Base-by-base conservation (phyloP, 2,888 invertebrate species). In the Pseudococcus jackbeardsleyi region DNA sequence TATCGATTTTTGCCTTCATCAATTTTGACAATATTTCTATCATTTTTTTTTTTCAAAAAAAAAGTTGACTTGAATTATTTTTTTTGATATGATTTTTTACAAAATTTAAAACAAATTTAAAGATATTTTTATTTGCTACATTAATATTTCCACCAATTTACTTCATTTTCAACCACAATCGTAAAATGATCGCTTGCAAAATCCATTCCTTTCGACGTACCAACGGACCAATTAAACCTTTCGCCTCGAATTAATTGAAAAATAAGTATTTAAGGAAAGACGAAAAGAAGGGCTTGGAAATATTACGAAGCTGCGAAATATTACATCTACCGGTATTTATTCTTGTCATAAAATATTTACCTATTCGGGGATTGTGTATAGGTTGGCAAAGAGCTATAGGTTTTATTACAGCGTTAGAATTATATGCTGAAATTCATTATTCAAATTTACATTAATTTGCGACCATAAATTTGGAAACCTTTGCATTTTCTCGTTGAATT, bases 371-470 rank as follows among this genome's bases (percentile, higher is more conserved):
- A 26, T 64, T 42, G 64, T 68, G 68, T 26, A 5, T 54, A n/a
- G 54, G 68, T 8, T 68, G 0, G 68, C 9, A 54, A 15, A 54
- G n/a, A 68, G 68, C 26, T 22, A 54, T 12, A 64, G 64, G 64
- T 26, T 68, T 68, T 68, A 68, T 68, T 68, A 68, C 4, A 9
- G 68, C 19, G 26, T 33, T 33, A 68, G 22, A 26, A 68, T 68
- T 26, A 68, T 68, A 68, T 68, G 68, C 22, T 68, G 68, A 68
- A 68, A 68, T 68, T 68, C 68, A 68, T 68, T 68, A 68, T 68
- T 68, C 68, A 68, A 68, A 68, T 68, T 68, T 26, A 26, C 68
- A 26, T 68, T 68, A 68, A 68, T 68, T 68, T 68, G 68, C 68
- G 68, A 68, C 68, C 26, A 68, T 68, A 68, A 68, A 68, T 68